A percentile compares a stretch with the other conserved stretches of the same genome.
phyloP scores from a whole-genome alignment of 2,797 vertebrate genomes.

The Pseudochirops cupreus region DNA sequence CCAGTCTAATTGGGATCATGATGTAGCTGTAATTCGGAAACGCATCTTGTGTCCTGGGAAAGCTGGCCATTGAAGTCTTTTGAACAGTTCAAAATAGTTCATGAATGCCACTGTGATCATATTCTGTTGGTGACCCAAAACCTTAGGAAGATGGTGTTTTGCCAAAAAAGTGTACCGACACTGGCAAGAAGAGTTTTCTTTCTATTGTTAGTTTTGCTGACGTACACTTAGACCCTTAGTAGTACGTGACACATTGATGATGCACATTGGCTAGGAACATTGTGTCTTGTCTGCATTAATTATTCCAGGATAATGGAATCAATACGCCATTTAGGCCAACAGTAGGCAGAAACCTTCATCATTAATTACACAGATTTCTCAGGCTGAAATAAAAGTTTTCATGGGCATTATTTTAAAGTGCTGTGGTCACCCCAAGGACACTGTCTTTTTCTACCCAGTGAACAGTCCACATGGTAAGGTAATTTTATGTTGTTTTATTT shows the following conservation, averaged over 20 bases:
- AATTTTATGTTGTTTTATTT: neutral
- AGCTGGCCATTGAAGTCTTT: neutral
- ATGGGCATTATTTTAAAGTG: conserved; percentile 9
- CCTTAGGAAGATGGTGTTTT: neutral
- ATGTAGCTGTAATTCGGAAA: neutral
- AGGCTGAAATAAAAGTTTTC: conserved; percentile 52
- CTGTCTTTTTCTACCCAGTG: neutral
- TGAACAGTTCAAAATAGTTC: neutral
- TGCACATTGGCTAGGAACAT: conserved; percentile 15
- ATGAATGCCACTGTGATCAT: neutral
- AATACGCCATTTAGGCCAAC: conserved; percentile 43
- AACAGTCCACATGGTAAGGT: neutral
- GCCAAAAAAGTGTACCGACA: neutral
- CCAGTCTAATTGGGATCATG: neutral
- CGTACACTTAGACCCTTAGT: conserved; percentile 12
- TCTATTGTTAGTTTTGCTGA: conserved; percentile 3
- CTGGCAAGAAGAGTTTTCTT: conserved; percentile 1
- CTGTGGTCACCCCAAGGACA: neutral
- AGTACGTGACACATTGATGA: conserved; percentile 12
- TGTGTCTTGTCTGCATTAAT: conserved; percentile 59
- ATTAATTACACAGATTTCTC: conserved; percentile 53
- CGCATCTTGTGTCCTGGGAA: neutral
- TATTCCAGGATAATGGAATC: conserved; percentile 51
- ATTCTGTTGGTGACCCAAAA: neutral
- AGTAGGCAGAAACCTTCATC: conserved; percentile 22